Evolutionary conservation across 2,113 vertebrate genomes (phyloP).

Genomic region (Poicephalus gulielmi): DNA sequence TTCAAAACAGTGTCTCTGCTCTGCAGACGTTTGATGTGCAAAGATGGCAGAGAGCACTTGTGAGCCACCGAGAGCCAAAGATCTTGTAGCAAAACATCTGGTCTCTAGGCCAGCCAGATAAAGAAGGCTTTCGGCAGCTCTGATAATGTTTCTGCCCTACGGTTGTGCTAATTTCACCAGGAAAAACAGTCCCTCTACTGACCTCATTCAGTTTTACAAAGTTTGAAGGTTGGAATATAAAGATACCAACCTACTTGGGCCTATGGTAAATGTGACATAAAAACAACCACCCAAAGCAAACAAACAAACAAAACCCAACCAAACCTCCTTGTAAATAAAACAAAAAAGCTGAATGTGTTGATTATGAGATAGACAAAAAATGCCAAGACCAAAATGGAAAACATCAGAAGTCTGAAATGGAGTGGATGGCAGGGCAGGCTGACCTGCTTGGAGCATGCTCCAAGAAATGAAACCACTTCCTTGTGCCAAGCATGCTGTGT

Average conservation of each 20-base stretch:
- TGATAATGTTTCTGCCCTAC: background rate
- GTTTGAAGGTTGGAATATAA: background rate
- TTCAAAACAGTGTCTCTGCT: background rate
- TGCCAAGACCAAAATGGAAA: background rate
- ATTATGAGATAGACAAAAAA: background rate
- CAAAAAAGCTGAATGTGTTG: background rate
- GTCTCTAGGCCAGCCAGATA: background rate
- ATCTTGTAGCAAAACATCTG: constrained; percentile 23
- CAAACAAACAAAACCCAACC: background rate
- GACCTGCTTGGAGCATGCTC: background rate
- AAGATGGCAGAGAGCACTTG: background rate
- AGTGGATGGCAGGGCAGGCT: background rate
- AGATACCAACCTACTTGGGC: background rate
- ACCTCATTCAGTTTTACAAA: background rate
- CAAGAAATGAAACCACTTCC: background rate
- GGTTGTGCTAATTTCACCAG: background rate
- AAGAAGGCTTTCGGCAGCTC: background rate
- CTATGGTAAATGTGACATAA: background rate
- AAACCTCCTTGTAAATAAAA: background rate
- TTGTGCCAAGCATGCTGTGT: background rate
- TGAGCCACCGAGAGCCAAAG: background rate
- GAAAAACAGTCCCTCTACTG: background rate
- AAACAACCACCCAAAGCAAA: background rate
- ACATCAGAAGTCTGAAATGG: background rate
- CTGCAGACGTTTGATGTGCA: background rate